Conservation (phyloP, 2,797 vertebrate species). For the Enteromius fasciolatus region DNA sequence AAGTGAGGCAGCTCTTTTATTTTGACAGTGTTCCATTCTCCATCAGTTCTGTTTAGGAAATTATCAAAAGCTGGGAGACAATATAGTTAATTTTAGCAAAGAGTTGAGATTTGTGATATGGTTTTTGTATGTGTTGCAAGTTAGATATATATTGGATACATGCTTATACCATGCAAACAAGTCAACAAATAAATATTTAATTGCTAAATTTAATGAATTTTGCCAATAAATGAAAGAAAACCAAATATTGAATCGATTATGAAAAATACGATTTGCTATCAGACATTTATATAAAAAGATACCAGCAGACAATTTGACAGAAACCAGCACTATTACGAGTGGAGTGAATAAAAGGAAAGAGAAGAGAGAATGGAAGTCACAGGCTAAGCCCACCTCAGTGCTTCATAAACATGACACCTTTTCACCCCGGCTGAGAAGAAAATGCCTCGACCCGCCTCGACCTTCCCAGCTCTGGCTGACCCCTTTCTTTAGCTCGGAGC, state of each 20-base stretch:
- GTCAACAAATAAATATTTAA: not conserved
- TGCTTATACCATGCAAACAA: not conserved
- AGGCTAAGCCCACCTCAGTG: slow-evolving; percentile 54
- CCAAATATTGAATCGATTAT: not conserved
- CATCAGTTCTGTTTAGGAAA: not conserved
- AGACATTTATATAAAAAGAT: not conserved
- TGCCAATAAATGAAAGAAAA: too few relatives aligned
- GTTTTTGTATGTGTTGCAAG: too few relatives aligned
- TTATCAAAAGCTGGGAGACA: not conserved
- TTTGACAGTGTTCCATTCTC: not conserved
- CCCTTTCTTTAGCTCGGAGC: slow-evolving; percentile 82
- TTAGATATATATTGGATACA: not conserved
- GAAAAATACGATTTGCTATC: not conserved
- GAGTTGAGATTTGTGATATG: not conserved
- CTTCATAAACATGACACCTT: slow-evolving; percentile 78
- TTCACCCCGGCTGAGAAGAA: slow-evolving; percentile 72
- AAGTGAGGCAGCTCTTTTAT: not conserved
- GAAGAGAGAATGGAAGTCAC: slow-evolving; percentile 51
- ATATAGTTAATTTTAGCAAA: not conserved
- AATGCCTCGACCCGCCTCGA: slow-evolving; percentile 78
- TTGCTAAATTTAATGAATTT: not conserved
- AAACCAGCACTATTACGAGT: not conserved
- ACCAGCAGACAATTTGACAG: too few relatives aligned
- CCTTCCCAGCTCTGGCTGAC: slow-evolving; percentile 85
- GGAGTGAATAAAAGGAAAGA: not conserved